phyloP scores from a whole-genome alignment of 2,888 invertebrate species.

The Rhagonycha fulva region DNA sequence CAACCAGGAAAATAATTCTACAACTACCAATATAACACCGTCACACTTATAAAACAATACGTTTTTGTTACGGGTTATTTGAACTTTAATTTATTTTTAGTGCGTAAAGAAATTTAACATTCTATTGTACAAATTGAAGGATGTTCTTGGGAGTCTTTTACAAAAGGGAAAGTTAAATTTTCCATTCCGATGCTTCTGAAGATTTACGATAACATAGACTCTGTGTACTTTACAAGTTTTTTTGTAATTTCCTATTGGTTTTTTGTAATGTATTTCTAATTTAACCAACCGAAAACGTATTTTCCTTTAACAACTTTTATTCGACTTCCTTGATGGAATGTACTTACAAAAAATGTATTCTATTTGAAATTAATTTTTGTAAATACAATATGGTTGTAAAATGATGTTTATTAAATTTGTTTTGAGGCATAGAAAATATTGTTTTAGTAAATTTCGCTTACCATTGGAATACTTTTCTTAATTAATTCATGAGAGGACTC shows the following conservation, averaged over 20 bases:
- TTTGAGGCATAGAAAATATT: neutral
- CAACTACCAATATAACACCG: neutral
- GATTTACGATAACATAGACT: conserved; percentile 14
- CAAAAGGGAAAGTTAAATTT: conserved; percentile 20
- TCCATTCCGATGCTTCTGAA: conserved; percentile 12
- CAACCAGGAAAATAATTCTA: neutral
- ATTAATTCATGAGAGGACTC: neutral
- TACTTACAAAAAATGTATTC: neutral
- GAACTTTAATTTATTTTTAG: conserved; percentile 3
- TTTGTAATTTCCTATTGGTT: conserved; percentile 13
- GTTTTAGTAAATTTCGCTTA: too few relatives aligned
- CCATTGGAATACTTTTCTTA: neutral
- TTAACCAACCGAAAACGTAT: conserved; percentile 11
- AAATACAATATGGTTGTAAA: neutral
- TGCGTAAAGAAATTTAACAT: conserved; percentile 11
- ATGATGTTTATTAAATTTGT: neutral
- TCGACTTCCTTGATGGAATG: neutral
- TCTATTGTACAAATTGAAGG: conserved; percentile 10
- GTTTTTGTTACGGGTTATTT: neutral
- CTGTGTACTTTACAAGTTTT: conserved; percentile 5
- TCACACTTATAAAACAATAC: neutral
- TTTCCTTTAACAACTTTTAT: neutral
- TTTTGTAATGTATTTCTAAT: conserved; percentile 11
- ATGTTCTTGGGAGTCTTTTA: conserved; percentile 15
- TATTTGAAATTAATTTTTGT: neutral